Evolutionary conservation across 2,113 vertebrate genomes (phyloP), one percentile per base, ranked within the genome.

Genomic region (Oncorhynchus tshawytscha): DNA sequence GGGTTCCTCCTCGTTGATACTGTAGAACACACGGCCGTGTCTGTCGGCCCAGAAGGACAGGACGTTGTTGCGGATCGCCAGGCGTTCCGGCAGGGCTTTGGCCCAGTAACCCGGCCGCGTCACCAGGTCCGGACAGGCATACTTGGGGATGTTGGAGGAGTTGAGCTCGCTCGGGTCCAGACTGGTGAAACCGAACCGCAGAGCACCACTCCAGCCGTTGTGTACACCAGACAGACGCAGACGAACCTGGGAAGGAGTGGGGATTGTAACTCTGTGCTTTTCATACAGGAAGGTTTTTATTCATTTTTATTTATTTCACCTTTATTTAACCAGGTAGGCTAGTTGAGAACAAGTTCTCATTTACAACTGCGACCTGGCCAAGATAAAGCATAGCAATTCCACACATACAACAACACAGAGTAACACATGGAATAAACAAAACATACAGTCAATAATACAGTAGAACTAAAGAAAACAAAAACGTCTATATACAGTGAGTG

Each of bases 1-100:
- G 0, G 98, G 96, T 77, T 99, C 98, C 12, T 97, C 96, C 0
- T 98, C 96, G 1, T 98, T 98, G 86, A 99, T 94, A 75, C 94
- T 97, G 94, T 99, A 99, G 94, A 99, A 99, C 67, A 99, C 96
- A 59, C 98, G 93, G 16, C 97, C 97, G 0, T 99, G 96, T 57
- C 96, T 94, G 85, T 99, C 98, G 0, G 96, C 96, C 97, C 98
- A 99, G 93, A 99, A 99, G 31, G 97, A 96, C 88, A 99, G 84
- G 60, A 99, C 92, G 11, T 96, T 98, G 94, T 99, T 97, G 76
- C 95, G 94, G 75, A 95, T 85, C 0, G 97, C 98, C 78, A 98
- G 95, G 74, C 95, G 95, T 92, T 99, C 98, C 0, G 97, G 98
- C 87, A 99, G 92, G 7, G 98, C 98, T 86, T 99, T 99, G 83